Evolutionary conservation across 2,888 invertebrate species (phyloP).

Genomic region (Ctena decussata): DNA sequence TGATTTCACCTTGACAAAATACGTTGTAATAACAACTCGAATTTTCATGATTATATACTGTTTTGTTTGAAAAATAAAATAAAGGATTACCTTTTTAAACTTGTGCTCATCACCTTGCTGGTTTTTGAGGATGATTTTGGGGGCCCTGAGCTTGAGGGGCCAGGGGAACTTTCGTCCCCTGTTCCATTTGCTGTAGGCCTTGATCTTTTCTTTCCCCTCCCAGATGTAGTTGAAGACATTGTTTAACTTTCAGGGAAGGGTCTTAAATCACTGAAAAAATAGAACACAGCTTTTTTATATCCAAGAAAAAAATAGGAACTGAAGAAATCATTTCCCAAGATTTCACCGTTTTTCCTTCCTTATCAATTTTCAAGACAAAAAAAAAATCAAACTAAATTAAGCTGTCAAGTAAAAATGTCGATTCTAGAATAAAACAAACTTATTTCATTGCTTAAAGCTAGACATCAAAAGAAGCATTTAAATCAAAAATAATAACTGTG

Average conservation of each 20-base stretch:
- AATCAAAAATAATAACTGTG: neutral
- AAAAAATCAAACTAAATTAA: no score
- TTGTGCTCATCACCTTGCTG: conserved; percentile 72
- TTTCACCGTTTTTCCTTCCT: no score
- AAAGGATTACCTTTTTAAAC: conserved; percentile 67
- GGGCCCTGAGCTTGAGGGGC: conserved; percentile 43
- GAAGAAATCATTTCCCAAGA: no score
- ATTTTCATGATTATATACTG: neutral
- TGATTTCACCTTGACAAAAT: neutral
- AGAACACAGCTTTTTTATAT: no score
- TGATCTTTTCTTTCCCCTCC: conserved; percentile 64
- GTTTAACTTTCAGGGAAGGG: conserved; percentile 5
- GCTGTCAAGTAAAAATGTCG: no score
- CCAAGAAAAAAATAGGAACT: no score
- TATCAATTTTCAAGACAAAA: no score
- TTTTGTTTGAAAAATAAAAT: neutral
- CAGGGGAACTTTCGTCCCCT: conserved; percentile 63
- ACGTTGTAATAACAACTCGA: neutral
- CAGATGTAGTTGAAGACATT: conserved; percentile 49
- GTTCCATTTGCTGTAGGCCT: conserved; percentile 62
- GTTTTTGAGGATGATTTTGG: conserved; percentile 60
- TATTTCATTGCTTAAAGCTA: no score
- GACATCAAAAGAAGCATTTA: no score
- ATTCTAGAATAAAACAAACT: no score
- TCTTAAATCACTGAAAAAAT: no score